phyloP scores from a whole-genome alignment of 2,797 vertebrate genomes.

The Rhinophrynus dorsalis region DNA sequence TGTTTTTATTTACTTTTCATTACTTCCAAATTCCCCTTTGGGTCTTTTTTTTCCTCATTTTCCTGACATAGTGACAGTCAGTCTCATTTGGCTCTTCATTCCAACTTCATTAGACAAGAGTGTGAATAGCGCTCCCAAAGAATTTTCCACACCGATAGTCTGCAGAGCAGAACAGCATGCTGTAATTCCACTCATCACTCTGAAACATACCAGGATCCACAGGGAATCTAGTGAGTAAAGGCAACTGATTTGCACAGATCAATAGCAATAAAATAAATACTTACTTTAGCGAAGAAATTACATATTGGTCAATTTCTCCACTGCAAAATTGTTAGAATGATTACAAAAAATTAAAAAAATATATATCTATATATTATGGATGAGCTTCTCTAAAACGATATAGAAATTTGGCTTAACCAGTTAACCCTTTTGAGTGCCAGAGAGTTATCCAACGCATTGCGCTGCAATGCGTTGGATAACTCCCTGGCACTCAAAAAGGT shows the following conservation, averaged over 20 bases:
- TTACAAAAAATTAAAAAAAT: background rate
- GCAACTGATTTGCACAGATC: conserved; percentile 9
- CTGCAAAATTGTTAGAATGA: no score
- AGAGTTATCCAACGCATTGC: no score
- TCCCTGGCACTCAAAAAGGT: no score
- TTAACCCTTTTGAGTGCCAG: no score
- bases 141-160: conserved; percentile 34
- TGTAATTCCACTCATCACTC: conserved; percentile 17
- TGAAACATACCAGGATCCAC: conserved; percentile 41
- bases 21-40: conserved; percentile 15
- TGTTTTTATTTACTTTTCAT: conserved; percentile 30
- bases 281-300: no score
- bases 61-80: conserved; percentile 4
- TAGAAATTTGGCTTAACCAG: no score
- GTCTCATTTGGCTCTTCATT: conserved; percentile 22
- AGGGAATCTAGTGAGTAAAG: conserved; percentile 38
- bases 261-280: background rate
- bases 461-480: no score
- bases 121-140: conserved; percentile 34
- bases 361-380: background rate
- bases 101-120: conserved; percentile 37
- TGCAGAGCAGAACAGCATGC: background rate
- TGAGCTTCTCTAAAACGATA: no score
- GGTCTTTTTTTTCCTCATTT: background rate
- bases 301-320: no score